Evolutionary conservation across 2,797 vertebrate genomes (phyloP).

Genomic region (Molossus molossus): DNA sequence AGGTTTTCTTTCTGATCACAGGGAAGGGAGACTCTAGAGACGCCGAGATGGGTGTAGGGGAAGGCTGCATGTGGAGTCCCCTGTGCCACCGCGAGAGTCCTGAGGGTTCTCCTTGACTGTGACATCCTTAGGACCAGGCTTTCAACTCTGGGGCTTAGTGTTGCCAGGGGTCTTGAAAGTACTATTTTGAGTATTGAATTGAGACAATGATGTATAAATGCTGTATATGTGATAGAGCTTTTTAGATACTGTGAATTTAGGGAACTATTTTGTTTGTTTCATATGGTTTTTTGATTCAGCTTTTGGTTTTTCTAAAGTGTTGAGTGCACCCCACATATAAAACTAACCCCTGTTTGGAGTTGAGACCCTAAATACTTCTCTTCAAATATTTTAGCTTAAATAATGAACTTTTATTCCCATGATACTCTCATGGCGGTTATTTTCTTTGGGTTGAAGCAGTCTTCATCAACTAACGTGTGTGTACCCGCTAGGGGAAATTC

Average conservation of each 20-base stretch:
- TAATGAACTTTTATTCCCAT: background rate
- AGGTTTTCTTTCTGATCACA: background rate
- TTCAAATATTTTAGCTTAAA: background rate
- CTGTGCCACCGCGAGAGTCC: background rate
- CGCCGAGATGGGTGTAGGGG: background rate
- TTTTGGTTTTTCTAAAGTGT: background rate
- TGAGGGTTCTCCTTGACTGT: background rate
- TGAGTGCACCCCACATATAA: background rate
- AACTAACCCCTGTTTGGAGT: background rate
- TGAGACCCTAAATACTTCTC: background rate
- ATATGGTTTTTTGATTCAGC: background rate
- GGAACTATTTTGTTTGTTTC: background rate
- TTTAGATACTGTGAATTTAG: slow-evolving; percentile 10
- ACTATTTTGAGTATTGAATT: background rate
- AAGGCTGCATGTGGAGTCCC: background rate
- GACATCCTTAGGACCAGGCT: background rate
- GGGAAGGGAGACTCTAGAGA: background rate
- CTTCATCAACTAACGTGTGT: background rate
- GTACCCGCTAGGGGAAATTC: background rate
- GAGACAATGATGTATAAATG: background rate
- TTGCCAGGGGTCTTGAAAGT: background rate
- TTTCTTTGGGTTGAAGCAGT: background rate
- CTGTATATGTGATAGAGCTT: background rate
- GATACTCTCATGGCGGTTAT: background rate
- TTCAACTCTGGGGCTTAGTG: background rate